These are phyloP conservation scores for Poeciliopsis turrubarensis DNA, from an alignment of 2,113 vertebrate species.

Conservation along the genomic window DNA sequence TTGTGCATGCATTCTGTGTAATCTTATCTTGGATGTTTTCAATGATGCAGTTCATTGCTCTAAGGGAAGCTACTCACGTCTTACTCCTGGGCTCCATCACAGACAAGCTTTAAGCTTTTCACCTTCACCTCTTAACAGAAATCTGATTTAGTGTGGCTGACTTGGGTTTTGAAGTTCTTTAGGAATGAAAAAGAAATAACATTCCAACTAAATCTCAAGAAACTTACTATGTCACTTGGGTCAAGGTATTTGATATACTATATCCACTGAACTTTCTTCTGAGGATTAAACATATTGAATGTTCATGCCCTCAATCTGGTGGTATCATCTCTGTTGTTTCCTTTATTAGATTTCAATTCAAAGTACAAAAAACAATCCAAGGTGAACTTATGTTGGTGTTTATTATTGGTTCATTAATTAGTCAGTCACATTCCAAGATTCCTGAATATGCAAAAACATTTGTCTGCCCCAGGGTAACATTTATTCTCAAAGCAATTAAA, in stretches of 20 bases:
- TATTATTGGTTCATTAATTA: not conserved
- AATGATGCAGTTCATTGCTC: constrained; percentile 8
- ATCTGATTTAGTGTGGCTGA: not conserved
- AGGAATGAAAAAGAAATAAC: not conserved
- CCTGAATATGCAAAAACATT: not conserved
- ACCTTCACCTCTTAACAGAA: not conserved
- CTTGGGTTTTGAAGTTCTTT: constrained; percentile 2
- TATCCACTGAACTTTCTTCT: constrained; percentile 5
- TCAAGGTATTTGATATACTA: not conserved
- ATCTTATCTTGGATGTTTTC: constrained; percentile 20
- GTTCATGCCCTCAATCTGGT: not conserved
- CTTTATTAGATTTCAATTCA: not conserved
- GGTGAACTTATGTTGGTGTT: not conserved
- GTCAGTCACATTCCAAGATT: not conserved
- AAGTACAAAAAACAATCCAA: not conserved
- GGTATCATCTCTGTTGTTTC: constrained; percentile 1
- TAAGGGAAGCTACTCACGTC: not conserved
- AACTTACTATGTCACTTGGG: not conserved
- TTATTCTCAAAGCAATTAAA: too few relatives aligned
- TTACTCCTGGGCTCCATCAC: not conserved
- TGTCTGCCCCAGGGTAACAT: not conserved
- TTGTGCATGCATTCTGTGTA: not conserved
- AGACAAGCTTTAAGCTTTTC: constrained; percentile 1
- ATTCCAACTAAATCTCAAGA: not conserved
- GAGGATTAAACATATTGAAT: not conserved